Conservation (phyloP, 2,888 invertebrate genomes). For the Drosophila histrio region DNA sequence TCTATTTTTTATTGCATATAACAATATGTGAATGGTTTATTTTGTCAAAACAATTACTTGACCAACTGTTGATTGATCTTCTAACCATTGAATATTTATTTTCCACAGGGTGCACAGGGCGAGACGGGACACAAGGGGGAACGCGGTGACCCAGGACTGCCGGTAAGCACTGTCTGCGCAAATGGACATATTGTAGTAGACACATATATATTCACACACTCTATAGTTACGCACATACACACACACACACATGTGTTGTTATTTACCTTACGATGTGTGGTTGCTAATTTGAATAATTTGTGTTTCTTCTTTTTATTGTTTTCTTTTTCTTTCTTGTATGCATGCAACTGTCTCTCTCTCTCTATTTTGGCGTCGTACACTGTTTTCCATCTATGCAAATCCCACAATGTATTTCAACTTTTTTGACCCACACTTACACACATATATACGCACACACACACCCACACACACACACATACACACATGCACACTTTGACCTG, state of each 20-base stretch:
- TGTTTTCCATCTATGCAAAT: slow-evolving; percentile 40
- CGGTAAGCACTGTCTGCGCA: slow-evolving; percentile 88
- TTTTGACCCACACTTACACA: slow-evolving; percentile 26
- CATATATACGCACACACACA: slow-evolving; percentile 15
- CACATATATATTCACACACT: slow-evolving; percentile 23
- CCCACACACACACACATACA: slow-evolving; percentile 7
- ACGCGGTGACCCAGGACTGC: slow-evolving; percentile 95
- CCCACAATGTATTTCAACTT: slow-evolving; percentile 33
- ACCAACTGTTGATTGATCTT: slow-evolving; percentile 8
- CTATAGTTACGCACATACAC: slow-evolving; percentile 3
- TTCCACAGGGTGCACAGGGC: slow-evolving; percentile 93
- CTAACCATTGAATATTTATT: neutral
- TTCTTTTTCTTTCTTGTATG: slow-evolving; percentile 52
- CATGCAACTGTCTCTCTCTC: slow-evolving; percentile 49
- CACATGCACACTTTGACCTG: slow-evolving; percentile 9
- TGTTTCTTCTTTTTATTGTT: slow-evolving; percentile 56
- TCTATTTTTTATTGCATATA: no score
- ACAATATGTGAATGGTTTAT: no score
- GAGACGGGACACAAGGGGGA: slow-evolving; percentile 96
- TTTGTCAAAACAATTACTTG: neutral
- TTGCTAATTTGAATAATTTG: slow-evolving; percentile 73
- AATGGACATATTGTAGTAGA: slow-evolving; percentile 4
- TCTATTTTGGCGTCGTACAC: slow-evolving; percentile 53
- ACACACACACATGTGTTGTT: slow-evolving; percentile 27
- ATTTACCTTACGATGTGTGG: slow-evolving; percentile 57